Percentiles rank a stretch among this genome's conserved stretches.
Conservation (phyloP, 2,888 invertebrate species). For the Andrena hattorfiana region DNA sequence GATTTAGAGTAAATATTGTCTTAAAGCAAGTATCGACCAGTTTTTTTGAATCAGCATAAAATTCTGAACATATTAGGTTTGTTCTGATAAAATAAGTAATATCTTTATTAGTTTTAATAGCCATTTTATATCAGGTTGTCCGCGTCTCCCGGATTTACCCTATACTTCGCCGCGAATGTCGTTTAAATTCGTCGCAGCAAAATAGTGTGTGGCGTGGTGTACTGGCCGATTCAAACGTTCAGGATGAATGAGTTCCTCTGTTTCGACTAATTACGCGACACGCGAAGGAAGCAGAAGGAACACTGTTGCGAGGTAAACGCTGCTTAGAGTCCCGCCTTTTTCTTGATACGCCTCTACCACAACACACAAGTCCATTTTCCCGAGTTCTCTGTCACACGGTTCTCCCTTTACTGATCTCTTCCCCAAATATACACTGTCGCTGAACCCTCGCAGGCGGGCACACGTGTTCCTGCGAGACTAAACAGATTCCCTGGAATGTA, state of each 20-base stretch:
- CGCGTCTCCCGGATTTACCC: no score
- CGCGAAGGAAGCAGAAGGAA: background rate
- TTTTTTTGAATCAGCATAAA: no score
- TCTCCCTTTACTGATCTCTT: constrained; percentile 12
- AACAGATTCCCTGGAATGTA: background rate
- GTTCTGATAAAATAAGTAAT: no score
- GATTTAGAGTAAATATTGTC: no score
- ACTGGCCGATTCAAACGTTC: background rate
- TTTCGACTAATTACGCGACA: background rate
- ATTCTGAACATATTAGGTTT: no score
- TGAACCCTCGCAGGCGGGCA: background rate
- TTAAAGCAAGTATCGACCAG: no score
- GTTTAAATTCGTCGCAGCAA: background rate
- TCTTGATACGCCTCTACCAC: background rate
- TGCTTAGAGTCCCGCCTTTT: background rate
- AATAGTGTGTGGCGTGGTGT: background rate
- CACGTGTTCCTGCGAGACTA: constrained; percentile 9
- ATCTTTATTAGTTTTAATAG: no score
- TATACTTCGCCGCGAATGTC: background rate
- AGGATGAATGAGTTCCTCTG: background rate
- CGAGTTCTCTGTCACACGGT: constrained; percentile 1
- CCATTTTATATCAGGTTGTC: no score
- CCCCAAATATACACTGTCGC: constrained; percentile 2
- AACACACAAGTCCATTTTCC: background rate
- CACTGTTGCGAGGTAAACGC: background rate